phyloP scores from a whole-genome alignment of 2,113 vertebrate genomes.

The Cercopithecus mona region DNA sequence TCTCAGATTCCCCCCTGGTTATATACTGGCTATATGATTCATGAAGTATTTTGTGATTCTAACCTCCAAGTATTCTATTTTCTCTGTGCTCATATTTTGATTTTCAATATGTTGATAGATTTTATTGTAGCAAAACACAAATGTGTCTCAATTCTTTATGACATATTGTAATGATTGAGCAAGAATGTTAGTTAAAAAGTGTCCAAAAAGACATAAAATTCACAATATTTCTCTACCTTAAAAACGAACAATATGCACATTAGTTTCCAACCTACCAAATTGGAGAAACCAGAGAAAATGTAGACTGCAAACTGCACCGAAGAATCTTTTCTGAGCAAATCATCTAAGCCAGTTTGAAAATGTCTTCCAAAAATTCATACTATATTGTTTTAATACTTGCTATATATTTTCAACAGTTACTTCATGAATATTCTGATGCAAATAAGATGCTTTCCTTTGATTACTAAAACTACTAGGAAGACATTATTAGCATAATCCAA shows the following conservation, averaged over 20 bases:
- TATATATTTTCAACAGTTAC: slow-evolving; percentile 34
- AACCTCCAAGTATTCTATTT: not conserved
- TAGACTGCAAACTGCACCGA: not conserved
- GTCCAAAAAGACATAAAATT: not conserved
- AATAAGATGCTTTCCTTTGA: slow-evolving; percentile 52
- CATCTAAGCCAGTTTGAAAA: not conserved
- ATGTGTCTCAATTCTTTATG: slow-evolving; percentile 32
- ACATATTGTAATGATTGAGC: not conserved
- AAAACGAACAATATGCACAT: not conserved
- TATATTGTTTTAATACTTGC: not conserved
- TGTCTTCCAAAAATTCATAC: not conserved
- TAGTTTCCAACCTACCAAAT: not conserved
- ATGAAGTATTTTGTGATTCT: not conserved
- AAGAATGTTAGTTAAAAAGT: not conserved
- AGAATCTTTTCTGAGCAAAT: not conserved
- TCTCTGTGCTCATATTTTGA: not conserved
- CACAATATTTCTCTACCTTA: not conserved
- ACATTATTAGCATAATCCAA: slow-evolving; percentile 47
- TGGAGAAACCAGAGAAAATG: not conserved
- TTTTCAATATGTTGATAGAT: not conserved
- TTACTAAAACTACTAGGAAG: slow-evolving; percentile 55
- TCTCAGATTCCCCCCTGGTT: not conserved
- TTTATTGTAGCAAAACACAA: slow-evolving; percentile 45
- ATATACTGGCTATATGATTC: not conserved
- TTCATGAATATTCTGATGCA: slow-evolving; percentile 50